Evolutionary conservation across 2,113 vertebrate genomes (phyloP), one percentile per base, ranked within the genome.

Genomic region (Pyrgilauda ruficollis): DNA sequence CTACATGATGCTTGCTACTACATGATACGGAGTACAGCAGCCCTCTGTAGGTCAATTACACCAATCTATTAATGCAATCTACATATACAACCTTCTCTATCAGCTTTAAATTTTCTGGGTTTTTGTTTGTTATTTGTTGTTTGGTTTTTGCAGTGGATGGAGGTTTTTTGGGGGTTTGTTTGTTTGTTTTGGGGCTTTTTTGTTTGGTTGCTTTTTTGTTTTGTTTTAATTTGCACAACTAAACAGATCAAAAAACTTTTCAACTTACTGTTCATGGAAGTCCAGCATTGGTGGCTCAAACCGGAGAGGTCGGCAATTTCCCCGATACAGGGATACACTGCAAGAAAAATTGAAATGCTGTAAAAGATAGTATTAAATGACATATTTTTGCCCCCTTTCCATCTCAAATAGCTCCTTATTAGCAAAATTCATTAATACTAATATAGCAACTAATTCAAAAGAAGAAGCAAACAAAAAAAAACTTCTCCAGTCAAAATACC

Each of bases 271-370:
- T 98, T 99, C 99, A 79, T 99, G 98, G 97, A 99, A 99, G 97
- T 99, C 99, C 98, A 99, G 98, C 99, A 99, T 99, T 73, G 99
- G 99, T 92, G 99, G 99, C 97, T 99, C 99, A 97, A 99, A 99
- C 82, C 98, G 98, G 98, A 99, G 99, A 84, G 99, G 99, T 97
- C 99, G 98, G 89, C 99, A 99, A 96, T 99, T 99, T 96, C 99
- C 99, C 95, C 99, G 98, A 95, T 99, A 99, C 3, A 99, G 98
- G 94, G 99, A 99, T 69, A 98, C 97, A 97, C 99, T 99, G 98
- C 47, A 96, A 97, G 55, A 95, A 78, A 98, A 95, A 97, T 73
- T 53, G 75, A 97, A 91, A 93, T 24, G 58, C 74, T 96, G 23
- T 94, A 87, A 64, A 39, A 90, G 16, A 55, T 55, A 50, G 23